Evolutionary conservation across 2,113 vertebrate species (phyloP).

Genomic region (Coptodon rendalli): DNA sequence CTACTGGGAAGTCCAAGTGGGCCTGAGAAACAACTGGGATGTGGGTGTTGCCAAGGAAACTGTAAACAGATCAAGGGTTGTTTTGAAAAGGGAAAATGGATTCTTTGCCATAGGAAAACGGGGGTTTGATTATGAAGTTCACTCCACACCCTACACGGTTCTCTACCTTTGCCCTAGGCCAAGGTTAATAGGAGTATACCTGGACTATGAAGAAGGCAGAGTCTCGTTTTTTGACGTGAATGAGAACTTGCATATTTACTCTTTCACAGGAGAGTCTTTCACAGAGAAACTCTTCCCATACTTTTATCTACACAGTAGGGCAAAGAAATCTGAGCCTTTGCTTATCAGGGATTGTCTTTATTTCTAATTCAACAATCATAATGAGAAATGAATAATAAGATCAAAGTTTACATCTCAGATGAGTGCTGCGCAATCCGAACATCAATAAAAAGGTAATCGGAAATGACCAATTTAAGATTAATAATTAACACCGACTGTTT

Average conservation of each 20-base stretch:
- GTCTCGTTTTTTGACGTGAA: constrained; percentile 74
- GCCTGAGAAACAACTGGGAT: constrained; percentile 59
- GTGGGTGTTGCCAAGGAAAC: constrained; percentile 64
- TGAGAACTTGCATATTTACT: constrained; percentile 52
- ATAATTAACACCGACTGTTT: not conserved
- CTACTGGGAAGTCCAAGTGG: constrained; percentile 63
- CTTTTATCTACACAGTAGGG: constrained; percentile 48
- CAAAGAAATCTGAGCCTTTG: constrained; percentile 26
- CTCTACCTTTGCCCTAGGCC: constrained; percentile 17
- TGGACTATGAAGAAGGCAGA: constrained; percentile 69
- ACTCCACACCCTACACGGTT: rapidly evolving
- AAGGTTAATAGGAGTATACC: constrained; percentile 65
- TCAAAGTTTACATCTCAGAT: not conserved
- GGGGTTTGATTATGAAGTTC: not conserved
- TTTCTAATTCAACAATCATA: not conserved
- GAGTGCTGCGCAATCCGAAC: not conserved
- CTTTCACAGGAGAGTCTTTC: constrained; percentile 66
- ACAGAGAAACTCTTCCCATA: constrained; percentile 72
- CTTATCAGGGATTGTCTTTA: rapidly evolving
- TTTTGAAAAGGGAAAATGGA: not conserved
- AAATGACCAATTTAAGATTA: not conserved
- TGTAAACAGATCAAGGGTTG: constrained; percentile 12
- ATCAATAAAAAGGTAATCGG: not conserved
- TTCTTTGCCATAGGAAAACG: constrained; percentile 40
- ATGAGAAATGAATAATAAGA: not conserved